Evolutionary conservation across 1,140 invertebrate species (phyloP).

Genomic region (Zaprionus ornatus): DNA sequence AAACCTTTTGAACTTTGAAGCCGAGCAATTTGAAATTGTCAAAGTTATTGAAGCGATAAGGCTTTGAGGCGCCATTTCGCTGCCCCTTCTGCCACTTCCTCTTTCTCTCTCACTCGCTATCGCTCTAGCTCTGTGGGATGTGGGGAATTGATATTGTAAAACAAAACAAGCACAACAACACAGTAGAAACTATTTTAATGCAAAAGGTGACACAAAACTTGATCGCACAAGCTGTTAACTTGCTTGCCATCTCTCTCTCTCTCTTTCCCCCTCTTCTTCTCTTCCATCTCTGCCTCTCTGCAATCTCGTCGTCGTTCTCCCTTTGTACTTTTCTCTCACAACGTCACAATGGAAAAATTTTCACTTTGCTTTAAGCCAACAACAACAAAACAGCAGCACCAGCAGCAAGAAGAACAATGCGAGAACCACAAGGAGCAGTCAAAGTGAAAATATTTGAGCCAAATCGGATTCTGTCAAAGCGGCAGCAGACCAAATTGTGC

Average conservation of each 20-base stretch:
- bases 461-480: slow-evolving; percentile 40
- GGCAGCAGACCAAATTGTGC: slow-evolving; percentile 14
- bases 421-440: slow-evolving; percentile 51
- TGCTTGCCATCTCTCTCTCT: not conserved
- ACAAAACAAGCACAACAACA: slow-evolving; percentile 22
- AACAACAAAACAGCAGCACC: slow-evolving; percentile 24
- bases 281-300: not conserved
- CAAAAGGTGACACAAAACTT: slow-evolving; percentile 17
- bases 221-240: slow-evolving; percentile 30
- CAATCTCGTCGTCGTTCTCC: not conserved
- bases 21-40: slow-evolving; percentile 55
- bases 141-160: slow-evolving; percentile 24
- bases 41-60: slow-evolving; percentile 49
- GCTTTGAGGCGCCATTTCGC: slow-evolving; percentile 3
- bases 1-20: slow-evolving; percentile 65
- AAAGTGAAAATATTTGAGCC: slow-evolving; percentile 65
- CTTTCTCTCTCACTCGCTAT: not conserved
- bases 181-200: not conserved
- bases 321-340: slow-evolving; percentile 1
- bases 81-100: not conserved
- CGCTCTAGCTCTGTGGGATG: not conserved
- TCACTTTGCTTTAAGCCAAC: slow-evolving; percentile 25
- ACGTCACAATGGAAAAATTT: slow-evolving; percentile 46
- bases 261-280: not conserved
- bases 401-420: slow-evolving; percentile 1